phyloP scores from a whole-genome alignment of 2,888 invertebrate species.

The Rhingia rostrata region DNA sequence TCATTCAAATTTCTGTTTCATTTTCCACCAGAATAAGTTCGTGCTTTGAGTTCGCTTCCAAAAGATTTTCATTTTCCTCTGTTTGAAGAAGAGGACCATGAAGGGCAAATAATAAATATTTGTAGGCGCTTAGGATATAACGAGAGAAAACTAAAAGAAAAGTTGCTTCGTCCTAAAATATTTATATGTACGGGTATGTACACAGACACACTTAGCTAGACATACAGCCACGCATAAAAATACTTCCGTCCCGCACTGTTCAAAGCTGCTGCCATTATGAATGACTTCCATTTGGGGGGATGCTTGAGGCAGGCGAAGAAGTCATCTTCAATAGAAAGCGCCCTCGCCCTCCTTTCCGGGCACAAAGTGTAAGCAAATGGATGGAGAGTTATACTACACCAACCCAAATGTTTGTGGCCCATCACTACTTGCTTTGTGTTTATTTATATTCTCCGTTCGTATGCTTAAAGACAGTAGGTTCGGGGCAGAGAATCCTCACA shows the following conservation, averaged over 20 bases:
- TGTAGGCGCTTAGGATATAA: slow-evolving; percentile 16
- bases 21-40: slow-evolving; percentile 39
- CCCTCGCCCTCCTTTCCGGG: neutral
- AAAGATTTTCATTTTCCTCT: slow-evolving; percentile 7
- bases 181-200: neutral
- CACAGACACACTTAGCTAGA: neutral
- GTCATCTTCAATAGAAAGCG: slow-evolving; percentile 17
- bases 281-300: neutral
- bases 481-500: too few relatives aligned
- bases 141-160: slow-evolving; percentile 33
- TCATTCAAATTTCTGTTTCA: slow-evolving; percentile 33
- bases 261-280: slow-evolving; percentile 3
- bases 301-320: slow-evolving; percentile 8
- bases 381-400: neutral
- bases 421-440: slow-evolving; percentile 6
- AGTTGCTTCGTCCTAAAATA: slow-evolving; percentile 42
- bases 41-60: slow-evolving; percentile 7
- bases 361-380: slow-evolving; percentile 2
- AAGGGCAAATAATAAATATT: slow-evolving; percentile 28
- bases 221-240: slow-evolving; percentile 24
- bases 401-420: slow-evolving; percentile 2
- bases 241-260: neutral
- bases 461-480: neutral
- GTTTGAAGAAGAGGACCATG: slow-evolving; percentile 13
- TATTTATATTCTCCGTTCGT: slow-evolving; percentile 16